Evolutionary conservation across 2,888 invertebrate genomes (phyloP).

Genomic region (Cantharis lateralis): DNA sequence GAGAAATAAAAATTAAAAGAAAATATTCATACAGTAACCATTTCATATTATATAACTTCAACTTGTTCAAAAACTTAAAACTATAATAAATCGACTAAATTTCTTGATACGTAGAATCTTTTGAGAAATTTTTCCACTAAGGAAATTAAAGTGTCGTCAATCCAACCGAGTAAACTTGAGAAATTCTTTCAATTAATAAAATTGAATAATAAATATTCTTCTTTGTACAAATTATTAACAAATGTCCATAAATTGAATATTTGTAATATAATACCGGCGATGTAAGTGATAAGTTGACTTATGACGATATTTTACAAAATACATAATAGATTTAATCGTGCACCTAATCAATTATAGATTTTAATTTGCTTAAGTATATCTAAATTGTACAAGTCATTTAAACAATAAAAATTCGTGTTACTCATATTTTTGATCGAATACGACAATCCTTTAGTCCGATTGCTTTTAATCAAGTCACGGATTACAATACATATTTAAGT

Average conservation of each 20-base stretch:
- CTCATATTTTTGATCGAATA: not conserved
- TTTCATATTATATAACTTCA: not conserved
- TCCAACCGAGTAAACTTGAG: not conserved
- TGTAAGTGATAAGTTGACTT: not conserved
- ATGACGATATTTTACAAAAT: not conserved
- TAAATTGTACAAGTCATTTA: not conserved
- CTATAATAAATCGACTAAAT: not conserved
- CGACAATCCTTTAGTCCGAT: not conserved
- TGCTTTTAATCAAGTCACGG: slow-evolving; percentile 7
- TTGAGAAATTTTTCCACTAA: not conserved
- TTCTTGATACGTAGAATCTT: not conserved
- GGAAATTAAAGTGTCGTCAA: not conserved
- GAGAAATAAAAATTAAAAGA: not conserved
- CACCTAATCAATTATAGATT: not conserved
- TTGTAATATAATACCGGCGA: not conserved
- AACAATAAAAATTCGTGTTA: not conserved
- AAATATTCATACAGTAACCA: not conserved
- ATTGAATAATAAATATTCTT: not conserved
- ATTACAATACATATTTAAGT: slow-evolving; percentile 10
- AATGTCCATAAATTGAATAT: not conserved
- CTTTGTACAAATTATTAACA: not conserved
- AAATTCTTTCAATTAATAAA: not conserved
- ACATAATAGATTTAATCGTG: not conserved
- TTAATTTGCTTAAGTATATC: not conserved
- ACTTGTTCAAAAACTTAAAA: not conserved